Conservation (phyloP, 2,888 invertebrate species). For the Heteromurus nitidus region DNA sequence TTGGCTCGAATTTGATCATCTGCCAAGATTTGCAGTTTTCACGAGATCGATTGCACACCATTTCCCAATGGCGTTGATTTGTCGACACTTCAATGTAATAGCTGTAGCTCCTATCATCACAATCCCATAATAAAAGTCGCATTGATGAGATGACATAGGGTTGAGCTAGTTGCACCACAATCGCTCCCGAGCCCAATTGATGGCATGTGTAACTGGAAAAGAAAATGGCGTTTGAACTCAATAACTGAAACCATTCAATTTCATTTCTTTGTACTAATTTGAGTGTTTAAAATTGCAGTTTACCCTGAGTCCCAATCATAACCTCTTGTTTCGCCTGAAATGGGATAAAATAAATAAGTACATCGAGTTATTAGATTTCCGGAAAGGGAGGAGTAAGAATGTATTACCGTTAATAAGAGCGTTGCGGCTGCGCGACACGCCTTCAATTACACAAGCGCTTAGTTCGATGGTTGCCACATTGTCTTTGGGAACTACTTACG, state of each 20-base stretch:
- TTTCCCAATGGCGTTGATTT: slow-evolving; percentile 94
- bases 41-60: slow-evolving; percentile 90
- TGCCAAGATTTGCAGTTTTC: slow-evolving; percentile 97
- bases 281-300: background rate
- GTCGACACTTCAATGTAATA: slow-evolving; percentile 97
- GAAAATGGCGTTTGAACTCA: too few relatives aligned
- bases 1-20: slow-evolving; percentile 65
- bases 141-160: slow-evolving; percentile 94
- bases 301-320: slow-evolving; percentile 95
- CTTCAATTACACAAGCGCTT: slow-evolving; percentile 96
- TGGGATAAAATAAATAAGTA: slow-evolving; percentile 34
- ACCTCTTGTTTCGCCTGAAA: slow-evolving; percentile 86
- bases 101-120: slow-evolving; percentile 94
- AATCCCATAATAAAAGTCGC: slow-evolving; percentile 96
- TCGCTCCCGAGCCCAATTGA: slow-evolving; percentile 94
- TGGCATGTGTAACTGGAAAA: slow-evolving; percentile 94
- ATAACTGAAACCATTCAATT: background rate
- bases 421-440: slow-evolving; percentile 94
- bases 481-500: slow-evolving; percentile 83
- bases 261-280: background rate
- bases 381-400: background rate
- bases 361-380: background rate
- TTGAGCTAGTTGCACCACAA: slow-evolving; percentile 96
- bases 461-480: slow-evolving; percentile 95
- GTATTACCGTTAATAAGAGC: slow-evolving; percentile 87